Conservation (phyloP, 2,797 vertebrate genomes). For the Hoplostethus mediterraneus region DNA sequence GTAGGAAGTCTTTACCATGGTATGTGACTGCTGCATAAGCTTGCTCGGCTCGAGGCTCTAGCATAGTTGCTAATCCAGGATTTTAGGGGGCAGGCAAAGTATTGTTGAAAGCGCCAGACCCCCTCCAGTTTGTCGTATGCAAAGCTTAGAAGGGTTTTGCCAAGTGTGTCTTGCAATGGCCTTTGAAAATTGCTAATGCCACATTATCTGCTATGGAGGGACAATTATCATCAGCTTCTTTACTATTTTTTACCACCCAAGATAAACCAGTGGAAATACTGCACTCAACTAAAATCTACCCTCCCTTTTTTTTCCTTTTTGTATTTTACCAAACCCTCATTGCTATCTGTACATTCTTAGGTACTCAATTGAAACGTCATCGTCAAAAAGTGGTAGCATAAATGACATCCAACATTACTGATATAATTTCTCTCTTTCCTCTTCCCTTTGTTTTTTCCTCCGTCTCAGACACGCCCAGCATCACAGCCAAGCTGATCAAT, state of each 20-base stretch:
- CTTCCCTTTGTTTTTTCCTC: neutral
- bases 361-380: neutral
- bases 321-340: neutral
- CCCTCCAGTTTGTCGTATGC: no score
- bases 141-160: no score
- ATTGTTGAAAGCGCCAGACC: no score
- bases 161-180: no score
- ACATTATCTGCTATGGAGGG: no score
- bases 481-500: conserved; percentile 98
- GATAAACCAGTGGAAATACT: neutral
- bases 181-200: no score
- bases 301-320: neutral
- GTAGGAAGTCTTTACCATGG: no score
- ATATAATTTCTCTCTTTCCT: neutral
- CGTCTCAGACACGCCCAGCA: conserved; percentile 95
- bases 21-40: no score
- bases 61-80: no score
- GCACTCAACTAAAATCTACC: neutral
- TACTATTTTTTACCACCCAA: neutral
- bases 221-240: neutral
- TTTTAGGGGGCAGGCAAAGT: no score
- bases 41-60: no score
- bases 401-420: neutral
- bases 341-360: neutral
- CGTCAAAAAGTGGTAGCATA: no score